phyloP scores from a whole-genome alignment of 2,888 invertebrate genomes.

The Aphrophora alni region DNA sequence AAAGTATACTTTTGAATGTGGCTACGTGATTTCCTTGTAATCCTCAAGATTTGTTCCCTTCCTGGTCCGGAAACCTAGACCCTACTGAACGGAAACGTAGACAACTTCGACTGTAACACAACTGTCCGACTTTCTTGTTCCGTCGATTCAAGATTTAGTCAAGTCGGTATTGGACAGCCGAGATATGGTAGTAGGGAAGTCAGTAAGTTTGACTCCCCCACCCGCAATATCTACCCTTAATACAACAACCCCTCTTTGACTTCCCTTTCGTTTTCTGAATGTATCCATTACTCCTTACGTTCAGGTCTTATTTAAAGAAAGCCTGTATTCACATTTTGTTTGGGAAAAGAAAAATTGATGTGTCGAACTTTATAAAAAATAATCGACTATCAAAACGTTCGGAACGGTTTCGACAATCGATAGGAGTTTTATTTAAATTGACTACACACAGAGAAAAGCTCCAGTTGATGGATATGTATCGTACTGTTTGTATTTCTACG shows the following conservation, averaged over 20 bases:
- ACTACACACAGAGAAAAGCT: background rate
- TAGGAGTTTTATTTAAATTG: background rate
- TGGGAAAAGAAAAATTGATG: conserved; percentile 3
- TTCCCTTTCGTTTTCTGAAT: conserved; percentile 34
- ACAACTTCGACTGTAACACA: background rate
- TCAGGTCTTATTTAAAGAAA: background rate
- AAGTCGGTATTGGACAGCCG: background rate
- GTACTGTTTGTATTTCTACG: background rate
- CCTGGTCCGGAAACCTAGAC: too few relatives aligned
- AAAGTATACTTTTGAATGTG: background rate
- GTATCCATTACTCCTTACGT: conserved; percentile 23
- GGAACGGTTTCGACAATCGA: background rate
- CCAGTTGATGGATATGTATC: background rate
- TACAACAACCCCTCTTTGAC: conserved; percentile 24
- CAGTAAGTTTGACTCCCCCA: conserved; percentile 24
- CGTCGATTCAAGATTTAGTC: background rate
- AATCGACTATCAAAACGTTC: background rate
- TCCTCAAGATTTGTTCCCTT: background rate
- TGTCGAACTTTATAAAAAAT: conserved; percentile 7
- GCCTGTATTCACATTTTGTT: background rate
- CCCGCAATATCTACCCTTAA: background rate
- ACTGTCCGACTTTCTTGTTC: background rate
- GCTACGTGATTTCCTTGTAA: background rate
- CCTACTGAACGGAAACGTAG: background rate
- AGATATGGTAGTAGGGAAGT: background rate